Evolutionary conservation across 2,797 vertebrate genomes (phyloP).

Genomic region (Hemitrygon akajei): DNA sequence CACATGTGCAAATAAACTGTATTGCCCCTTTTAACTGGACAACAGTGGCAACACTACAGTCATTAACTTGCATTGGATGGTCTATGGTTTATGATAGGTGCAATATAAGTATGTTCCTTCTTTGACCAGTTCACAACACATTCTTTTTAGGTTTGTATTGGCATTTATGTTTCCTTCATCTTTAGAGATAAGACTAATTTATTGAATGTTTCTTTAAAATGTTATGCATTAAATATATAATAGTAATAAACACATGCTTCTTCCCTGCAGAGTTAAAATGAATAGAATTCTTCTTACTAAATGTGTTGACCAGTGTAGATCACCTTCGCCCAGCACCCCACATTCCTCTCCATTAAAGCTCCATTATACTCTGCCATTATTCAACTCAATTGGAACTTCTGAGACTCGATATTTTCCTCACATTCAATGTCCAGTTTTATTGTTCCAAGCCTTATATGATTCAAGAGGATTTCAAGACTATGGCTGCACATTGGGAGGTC

Average conservation of each 20-base stretch:
- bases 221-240: too few species aligned
- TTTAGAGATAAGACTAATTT: background rate
- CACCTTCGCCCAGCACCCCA: too few species aligned
- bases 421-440: too few species aligned
- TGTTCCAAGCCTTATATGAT: too few species aligned
- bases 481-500: too few species aligned
- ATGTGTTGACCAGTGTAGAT: background rate
- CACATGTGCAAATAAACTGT: background rate
- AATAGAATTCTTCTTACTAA: background rate
- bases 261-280: background rate
- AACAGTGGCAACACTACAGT: background rate
- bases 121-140: background rate
- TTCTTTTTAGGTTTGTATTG: background rate
- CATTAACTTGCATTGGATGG: background rate
- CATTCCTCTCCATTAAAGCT: too few species aligned
- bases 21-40: too few species aligned
- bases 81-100: too few species aligned
- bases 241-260: background rate
- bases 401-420: too few species aligned
- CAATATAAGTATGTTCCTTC: background rate
- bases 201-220: slow-evolving; percentile 10
- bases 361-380: too few species aligned
- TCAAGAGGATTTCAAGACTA: too few species aligned
- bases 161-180: background rate
- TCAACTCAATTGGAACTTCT: too few species aligned